Evolutionary conservation across 1,140 invertebrate genomes (phyloP).

Genomic region (Phymorhynchus buccinoides): DNA sequence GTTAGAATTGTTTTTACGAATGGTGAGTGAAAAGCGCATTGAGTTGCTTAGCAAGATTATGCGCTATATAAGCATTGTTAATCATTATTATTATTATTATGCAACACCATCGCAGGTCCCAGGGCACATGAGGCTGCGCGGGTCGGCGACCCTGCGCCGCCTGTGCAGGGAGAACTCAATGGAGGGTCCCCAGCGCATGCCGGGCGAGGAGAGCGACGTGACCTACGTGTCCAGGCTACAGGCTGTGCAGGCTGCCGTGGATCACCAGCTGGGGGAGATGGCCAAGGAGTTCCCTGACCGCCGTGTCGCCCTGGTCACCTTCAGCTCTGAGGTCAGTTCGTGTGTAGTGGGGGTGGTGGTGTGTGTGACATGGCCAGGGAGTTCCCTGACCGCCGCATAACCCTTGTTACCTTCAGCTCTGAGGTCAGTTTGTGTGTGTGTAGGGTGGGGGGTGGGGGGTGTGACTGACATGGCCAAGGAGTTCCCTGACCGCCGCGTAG

Average conservation of each 20-base stretch:
- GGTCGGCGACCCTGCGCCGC: slow-evolving; percentile 47
- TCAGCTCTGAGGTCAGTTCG: slow-evolving; percentile 66
- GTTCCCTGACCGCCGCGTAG: slow-evolving; percentile 66
- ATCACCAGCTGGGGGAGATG: slow-evolving; percentile 69
- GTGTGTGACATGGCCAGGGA: no score
- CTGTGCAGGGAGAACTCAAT: slow-evolving; percentile 54
- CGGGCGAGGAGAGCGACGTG: slow-evolving; percentile 59
- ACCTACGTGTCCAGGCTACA: slow-evolving; percentile 68
- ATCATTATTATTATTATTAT: no score
- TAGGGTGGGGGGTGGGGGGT: no score
- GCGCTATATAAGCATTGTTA: no score
- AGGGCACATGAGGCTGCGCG: slow-evolving; percentile 63
- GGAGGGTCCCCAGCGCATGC: slow-evolving; percentile 59
- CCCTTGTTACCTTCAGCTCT: slow-evolving; percentile 7
- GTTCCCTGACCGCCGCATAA: no score
- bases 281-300: slow-evolving; percentile 62
- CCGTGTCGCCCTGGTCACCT: slow-evolving; percentile 66
- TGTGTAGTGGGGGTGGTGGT: no score
- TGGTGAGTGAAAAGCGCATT: no score
- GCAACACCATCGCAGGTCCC: slow-evolving; percentile 60
- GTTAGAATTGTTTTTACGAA: no score
- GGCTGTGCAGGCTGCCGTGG: slow-evolving; percentile 71
- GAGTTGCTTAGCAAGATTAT: no score
- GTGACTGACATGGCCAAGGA: slow-evolving; percentile 64
- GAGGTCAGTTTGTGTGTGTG: slow-evolving; percentile 29